Percentiles rank a stretch among this genome's conserved stretches.
Conservation (phyloP, 2,797 vertebrate genomes). For the Artibeus lituratus region DNA sequence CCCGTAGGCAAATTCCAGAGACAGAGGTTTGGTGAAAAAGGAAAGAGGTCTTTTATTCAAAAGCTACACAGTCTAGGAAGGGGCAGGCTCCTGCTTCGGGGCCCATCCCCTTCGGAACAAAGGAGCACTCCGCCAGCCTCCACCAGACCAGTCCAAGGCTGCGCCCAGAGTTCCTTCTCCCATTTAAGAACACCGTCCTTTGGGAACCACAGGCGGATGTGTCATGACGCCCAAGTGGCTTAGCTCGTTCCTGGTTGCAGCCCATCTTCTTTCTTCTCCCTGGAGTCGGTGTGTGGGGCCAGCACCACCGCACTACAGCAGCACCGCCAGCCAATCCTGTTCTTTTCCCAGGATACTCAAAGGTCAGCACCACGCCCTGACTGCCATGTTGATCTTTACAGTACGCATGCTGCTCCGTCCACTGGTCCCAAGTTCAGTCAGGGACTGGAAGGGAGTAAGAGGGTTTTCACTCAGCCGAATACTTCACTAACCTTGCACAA, state of each 20-base stretch:
- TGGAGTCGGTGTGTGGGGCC: too few relatives aligned
- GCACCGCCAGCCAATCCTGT: too few relatives aligned
- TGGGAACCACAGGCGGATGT: not conserved
- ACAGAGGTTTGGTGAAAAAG: not conserved
- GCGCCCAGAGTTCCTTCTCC: not conserved
- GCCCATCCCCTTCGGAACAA: not conserved
- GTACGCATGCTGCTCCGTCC: not conserved
- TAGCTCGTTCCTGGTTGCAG: not conserved
- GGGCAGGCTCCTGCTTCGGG: not conserved
- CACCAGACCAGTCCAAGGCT: too few relatives aligned
- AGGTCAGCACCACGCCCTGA: not conserved
- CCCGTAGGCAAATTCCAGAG: not conserved
- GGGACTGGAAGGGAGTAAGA: not conserved
- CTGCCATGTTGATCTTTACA: not conserved
- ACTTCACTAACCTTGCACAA: not conserved
- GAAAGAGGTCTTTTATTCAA: not conserved
- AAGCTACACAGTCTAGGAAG: not conserved
- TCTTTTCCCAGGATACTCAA: not conserved
- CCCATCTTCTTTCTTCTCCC: not conserved
- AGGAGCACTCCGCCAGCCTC: not conserved
- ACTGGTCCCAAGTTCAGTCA: not conserved
- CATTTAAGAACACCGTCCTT: not conserved
- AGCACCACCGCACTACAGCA: too few relatives aligned
- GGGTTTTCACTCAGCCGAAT: not conserved
- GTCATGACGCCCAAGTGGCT: not conserved